These are phyloP conservation scores for Coccyzus lansbergi DNA, from an alignment of 2,797 vertebrate species.

Conservation along the genomic window DNA sequence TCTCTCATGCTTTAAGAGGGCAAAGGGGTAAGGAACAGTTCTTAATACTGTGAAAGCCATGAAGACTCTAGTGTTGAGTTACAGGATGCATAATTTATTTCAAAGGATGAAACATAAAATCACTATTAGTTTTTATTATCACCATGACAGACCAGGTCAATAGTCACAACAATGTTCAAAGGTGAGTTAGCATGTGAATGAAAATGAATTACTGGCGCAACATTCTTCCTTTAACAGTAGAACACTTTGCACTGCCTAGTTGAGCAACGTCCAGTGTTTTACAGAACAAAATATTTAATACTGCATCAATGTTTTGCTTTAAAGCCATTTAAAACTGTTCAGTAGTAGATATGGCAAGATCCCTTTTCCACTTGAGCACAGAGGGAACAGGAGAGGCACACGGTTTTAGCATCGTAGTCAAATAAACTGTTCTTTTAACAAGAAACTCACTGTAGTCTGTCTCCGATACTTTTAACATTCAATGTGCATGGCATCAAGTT, in stretches of 20 bases:
- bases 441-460: conserved; percentile 4
- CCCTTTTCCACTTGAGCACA: background rate
- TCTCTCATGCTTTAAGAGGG: background rate
- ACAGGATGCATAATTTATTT: background rate
- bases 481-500: background rate
- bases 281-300: background rate
- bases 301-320: background rate
- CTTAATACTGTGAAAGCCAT: background rate
- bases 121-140: background rate
- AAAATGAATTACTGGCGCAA: background rate
- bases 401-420: background rate
- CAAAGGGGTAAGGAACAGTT: background rate
- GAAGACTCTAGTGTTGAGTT: background rate
- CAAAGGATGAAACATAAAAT: background rate
- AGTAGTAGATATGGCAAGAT: background rate
- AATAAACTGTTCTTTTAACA: conserved; percentile 14
- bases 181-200: background rate
- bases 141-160: background rate
- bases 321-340: background rate
- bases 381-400: background rate
- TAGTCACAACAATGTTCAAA: background rate
- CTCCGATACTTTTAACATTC: background rate
- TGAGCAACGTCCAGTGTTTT: background rate
- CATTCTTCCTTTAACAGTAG: background rate
- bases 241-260: background rate